phyloP scores from a whole-genome alignment of 2,113 vertebrate species.

The Panthera tigris region DNA sequence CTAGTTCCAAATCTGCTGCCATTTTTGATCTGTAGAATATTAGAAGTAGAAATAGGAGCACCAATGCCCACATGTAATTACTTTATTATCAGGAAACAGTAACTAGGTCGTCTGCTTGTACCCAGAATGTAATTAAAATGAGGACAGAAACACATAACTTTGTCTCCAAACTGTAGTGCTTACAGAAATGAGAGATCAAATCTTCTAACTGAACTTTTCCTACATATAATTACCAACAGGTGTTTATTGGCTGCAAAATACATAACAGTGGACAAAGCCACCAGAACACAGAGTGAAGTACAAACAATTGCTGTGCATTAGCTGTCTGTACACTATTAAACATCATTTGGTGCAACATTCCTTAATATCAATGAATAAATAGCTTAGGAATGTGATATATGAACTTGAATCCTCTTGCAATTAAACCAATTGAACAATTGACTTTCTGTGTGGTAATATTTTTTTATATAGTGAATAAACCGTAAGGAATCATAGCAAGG shows the following conservation, averaged over 20 bases:
- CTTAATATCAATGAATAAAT: background rate
- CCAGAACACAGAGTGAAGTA: background rate
- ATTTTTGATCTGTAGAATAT: background rate
- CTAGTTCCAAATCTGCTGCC: background rate
- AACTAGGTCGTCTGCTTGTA: slow-evolving; percentile 81
- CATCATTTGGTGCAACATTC: background rate
- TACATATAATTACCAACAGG: background rate
- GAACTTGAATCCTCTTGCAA: background rate
- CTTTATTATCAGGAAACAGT: slow-evolving; percentile 37
- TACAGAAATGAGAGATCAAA: background rate
- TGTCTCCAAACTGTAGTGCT: slow-evolving; percentile 77
- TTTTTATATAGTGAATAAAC: slow-evolving; percentile 2
- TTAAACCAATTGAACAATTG: background rate
- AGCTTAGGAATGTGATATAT: background rate
- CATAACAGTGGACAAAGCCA: background rate
- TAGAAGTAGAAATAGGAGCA: background rate
- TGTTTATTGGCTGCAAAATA: slow-evolving; percentile 10
- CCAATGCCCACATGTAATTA: background rate
- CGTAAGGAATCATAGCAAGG: background rate
- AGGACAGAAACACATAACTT: slow-evolving; percentile 76
- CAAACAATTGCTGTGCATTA: background rate
- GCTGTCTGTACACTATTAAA: background rate
- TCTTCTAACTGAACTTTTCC: background rate
- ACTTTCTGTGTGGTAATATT: background rate
- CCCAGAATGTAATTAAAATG: slow-evolving; percentile 77